Conservation (phyloP, 2,888 invertebrate species). For the Apodemia duryi region DNA sequence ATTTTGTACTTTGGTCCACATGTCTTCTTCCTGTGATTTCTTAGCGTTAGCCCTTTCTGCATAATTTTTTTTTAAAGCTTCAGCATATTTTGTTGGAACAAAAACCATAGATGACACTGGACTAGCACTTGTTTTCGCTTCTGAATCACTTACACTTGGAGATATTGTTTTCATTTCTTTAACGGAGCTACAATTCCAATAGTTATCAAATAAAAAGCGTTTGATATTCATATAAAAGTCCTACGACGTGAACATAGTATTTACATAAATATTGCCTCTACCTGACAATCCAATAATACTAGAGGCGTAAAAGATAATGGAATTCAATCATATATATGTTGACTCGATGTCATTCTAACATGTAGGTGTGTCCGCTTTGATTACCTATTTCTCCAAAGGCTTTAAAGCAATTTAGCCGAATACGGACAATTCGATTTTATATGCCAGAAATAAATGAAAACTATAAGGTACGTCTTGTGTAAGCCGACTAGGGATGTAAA, state of each 20-base stretch:
- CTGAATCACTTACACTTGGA: background rate
- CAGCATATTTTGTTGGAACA: slow-evolving; percentile 6
- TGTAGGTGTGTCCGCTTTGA: slow-evolving; percentile 18
- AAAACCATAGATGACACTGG: background rate
- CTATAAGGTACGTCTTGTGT: background rate
- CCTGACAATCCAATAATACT: slow-evolving; percentile 22
- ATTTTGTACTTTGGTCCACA: slow-evolving; percentile 10
- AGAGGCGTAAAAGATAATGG: slow-evolving; percentile 26
- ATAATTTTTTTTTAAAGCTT: background rate
- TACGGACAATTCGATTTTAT: slow-evolving; percentile 11
- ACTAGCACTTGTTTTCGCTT: slow-evolving; percentile 6
- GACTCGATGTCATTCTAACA: slow-evolving; percentile 20
- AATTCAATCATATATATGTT: slow-evolving; percentile 22
- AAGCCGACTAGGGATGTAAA: slow-evolving; percentile 5
- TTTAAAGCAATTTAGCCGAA: slow-evolving; percentile 21
- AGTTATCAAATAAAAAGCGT: slow-evolving; percentile 19
- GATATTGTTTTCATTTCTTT: background rate
- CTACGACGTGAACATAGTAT: slow-evolving; percentile 16
- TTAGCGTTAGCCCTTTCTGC: background rate
- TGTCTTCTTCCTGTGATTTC: background rate
- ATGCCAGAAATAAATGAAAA: slow-evolving; percentile 2
- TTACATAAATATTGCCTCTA: slow-evolving; percentile 26
- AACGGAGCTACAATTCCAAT: slow-evolving; percentile 1
- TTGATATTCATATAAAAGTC: slow-evolving; percentile 12
- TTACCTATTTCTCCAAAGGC: slow-evolving; percentile 17